phyloP scores from a whole-genome alignment of 2,113 vertebrate species.

The Hyaena hyaena region DNA sequence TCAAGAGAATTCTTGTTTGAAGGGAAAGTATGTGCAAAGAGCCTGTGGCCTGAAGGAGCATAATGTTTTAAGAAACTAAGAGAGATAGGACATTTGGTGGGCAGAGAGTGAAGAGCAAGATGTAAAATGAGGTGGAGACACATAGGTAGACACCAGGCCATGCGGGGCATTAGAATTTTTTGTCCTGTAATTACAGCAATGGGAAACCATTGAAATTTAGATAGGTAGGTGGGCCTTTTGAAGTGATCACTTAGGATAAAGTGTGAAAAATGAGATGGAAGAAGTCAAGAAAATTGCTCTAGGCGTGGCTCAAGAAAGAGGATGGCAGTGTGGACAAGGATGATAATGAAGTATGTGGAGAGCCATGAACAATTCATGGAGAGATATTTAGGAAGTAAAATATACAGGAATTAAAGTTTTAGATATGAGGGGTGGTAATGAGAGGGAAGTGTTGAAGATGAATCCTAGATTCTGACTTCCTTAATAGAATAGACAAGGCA shows the following conservation, averaged over 20 bases:
- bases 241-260: neutral
- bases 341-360: neutral
- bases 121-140: neutral
- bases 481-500: neutral
- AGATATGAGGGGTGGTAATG: neutral
- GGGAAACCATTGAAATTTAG: neutral
- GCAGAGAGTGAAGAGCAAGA: neutral
- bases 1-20: neutral
- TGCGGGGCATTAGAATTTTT: neutral
- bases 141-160: neutral
- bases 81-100: neutral
- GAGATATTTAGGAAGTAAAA: neutral
- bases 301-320: neutral
- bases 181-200: neutral
- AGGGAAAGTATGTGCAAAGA: neutral
- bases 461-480: neutral
- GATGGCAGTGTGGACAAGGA: neutral
- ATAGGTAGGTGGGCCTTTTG: neutral
- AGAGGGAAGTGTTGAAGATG: neutral
- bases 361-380: neutral
- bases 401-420: neutral
- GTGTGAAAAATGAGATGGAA: neutral
- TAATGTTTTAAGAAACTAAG: neutral
- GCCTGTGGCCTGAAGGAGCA: neutral
- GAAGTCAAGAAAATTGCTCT: neutral